Evolutionary conservation across 2,888 invertebrate genomes (phyloP).

Genomic region (Scaptomyza reducta): DNA sequence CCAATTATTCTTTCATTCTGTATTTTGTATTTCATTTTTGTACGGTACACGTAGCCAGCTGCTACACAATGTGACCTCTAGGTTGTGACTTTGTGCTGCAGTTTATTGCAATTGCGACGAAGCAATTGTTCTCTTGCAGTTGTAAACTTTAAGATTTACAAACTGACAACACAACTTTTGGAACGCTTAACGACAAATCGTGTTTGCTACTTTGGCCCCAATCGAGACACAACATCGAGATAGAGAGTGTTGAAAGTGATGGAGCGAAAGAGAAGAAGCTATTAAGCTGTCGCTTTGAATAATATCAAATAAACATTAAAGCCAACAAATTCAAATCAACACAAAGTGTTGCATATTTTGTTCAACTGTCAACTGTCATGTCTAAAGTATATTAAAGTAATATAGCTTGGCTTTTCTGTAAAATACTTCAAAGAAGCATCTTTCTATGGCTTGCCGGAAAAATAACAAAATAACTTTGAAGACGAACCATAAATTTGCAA

Average conservation of each 20-base stretch:
- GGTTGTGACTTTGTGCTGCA: conserved; percentile 36
- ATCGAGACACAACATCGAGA: not conserved
- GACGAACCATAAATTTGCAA: not conserved
- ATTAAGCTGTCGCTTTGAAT: not conserved
- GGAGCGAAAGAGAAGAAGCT: too few species aligned
- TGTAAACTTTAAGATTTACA: conserved; percentile 32
- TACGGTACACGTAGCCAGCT: not conserved
- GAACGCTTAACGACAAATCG: conserved; percentile 10
- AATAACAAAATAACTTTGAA: not conserved
- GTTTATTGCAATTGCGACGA: conserved; percentile 27
- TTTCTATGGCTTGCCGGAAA: not conserved
- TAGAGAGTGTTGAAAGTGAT: not conserved
- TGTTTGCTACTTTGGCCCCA: conserved; percentile 13
- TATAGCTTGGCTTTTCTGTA: not conserved
- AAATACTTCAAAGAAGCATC: not conserved
- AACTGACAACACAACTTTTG: conserved; percentile 27
- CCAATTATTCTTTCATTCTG: not conserved
- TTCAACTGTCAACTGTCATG: not conserved
- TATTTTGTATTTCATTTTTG: not conserved
- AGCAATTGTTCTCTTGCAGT: conserved; percentile 33
- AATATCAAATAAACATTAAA: not conserved
- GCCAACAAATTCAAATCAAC: not conserved
- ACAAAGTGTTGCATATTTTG: not conserved
- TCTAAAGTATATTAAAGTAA: not conserved
- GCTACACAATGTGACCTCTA: not conserved